These are phyloP conservation scores for Dyspetes luteomarginatus DNA, from an alignment of 2,888 invertebrate species.

Conservation along the genomic window DNA sequence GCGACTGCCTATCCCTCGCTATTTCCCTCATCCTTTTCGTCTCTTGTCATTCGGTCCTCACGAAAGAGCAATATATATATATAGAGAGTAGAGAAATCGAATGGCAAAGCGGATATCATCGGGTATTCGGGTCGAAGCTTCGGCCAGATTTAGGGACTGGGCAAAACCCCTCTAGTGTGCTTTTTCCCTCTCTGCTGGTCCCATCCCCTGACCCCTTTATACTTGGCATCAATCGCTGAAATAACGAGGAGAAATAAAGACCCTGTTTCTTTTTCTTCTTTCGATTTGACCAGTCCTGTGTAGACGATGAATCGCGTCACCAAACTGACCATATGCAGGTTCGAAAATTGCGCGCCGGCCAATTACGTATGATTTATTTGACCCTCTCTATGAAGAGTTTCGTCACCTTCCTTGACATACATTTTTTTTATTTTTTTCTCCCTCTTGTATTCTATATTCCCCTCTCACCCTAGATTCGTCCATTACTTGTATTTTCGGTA, in stretches of 20 bases:
- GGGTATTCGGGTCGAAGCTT: constrained; percentile 50
- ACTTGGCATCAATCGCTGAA: constrained; percentile 37
- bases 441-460: no score
- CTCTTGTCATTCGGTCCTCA: background rate
- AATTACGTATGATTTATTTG: no score
- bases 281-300: constrained; percentile 38
- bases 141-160: constrained; percentile 39
- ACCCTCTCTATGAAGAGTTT: no score
- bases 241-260: constrained; percentile 40
- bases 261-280: constrained; percentile 35
- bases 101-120: constrained; percentile 38
- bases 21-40: background rate
- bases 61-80: background rate
- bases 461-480: no score
- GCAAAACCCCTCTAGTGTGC: background rate
- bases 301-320: no score
- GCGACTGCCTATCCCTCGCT: background rate
- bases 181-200: background rate
- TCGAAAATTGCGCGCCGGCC: no score
- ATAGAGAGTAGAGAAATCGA: background rate
- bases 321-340: no score
- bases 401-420: no score
- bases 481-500: no score
- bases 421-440: no score
- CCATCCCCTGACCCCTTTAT: background rate